Base-by-base conservation (phyloP, 2,113 vertebrate genomes). In the Amphiprion percula region DNA sequence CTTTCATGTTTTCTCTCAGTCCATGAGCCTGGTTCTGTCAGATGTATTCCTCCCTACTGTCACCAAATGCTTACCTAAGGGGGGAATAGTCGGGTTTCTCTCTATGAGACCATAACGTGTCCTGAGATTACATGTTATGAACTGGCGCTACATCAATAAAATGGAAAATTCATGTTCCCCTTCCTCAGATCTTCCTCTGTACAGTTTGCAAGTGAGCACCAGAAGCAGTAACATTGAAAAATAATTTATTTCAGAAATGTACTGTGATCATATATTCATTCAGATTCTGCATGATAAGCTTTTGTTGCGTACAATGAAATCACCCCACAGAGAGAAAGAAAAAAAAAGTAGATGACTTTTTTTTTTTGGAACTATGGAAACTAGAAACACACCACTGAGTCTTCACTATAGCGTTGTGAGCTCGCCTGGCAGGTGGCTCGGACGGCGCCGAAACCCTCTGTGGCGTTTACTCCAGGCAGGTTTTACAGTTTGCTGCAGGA, bases 231-330 rank as follows among this genome's bases (percentile, higher is more conserved):
- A 93, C 93, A 94, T 94, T 93, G 91, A 93, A 95, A 94, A 94
- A 94, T 94, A 91, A 93, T 94, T 93, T 94, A 94, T 94, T 94
- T 94, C 87, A 85, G 92, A 94, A 94, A 94, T 90, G 90, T 92
- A 90, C 88, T 87, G 91, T 91, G 91, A 94, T 93, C 89, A 93
- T 91, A 93, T 93, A 92, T 93, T 87, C 93, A 94, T 90, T 92
- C 92, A 93, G 86, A 87, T 88, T 88, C 88, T 85, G 91, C 90
- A 91, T 91, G 91, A 92, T 91, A 92, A 91, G 90, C 89, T 82
- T 88, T 88, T 89, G 86, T 87, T 87, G 91, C 87, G 82, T 91
- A 94, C 87, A 94, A 90, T 93, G 85, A 92, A 91, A 89, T 93
- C 91, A 94, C 92, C 86, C 86, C 89, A 95, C 91, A 91, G 82